A percentile compares a stretch with the other conserved stretches of the same genome.
These are phyloP conservation scores for Myotis davidii DNA, from an alignment of 2,113 vertebrate genomes.

Conservation along the genomic window DNA sequence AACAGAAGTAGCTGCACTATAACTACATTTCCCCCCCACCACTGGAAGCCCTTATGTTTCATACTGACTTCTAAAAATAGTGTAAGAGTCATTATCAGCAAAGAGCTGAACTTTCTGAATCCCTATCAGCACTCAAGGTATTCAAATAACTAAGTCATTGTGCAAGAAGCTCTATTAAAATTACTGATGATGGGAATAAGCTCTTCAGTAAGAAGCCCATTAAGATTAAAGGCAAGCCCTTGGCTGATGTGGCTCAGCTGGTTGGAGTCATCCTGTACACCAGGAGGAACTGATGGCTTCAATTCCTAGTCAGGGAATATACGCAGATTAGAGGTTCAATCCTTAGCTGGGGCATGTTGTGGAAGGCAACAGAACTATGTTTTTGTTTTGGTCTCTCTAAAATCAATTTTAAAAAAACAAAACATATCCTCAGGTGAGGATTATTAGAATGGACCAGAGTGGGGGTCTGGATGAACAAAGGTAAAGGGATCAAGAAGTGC, in stretches of 20 bases:
- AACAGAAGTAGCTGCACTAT: not conserved
- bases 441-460: not conserved
- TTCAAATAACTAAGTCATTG: not conserved
- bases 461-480: not conserved
- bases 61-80: not conserved
- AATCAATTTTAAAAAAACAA: no score
- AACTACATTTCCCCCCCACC: not conserved
- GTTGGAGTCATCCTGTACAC: no score
- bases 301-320: no score
- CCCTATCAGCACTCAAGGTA: not conserved
- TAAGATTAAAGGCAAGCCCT: not conserved
- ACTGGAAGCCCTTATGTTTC: not conserved
- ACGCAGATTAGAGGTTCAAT: no score
- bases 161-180: not conserved
- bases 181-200: not conserved
- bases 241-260: no score
- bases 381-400: no score
- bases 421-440: no score
- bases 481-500: not conserved
- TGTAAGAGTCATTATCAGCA: not conserved
- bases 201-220: not conserved
- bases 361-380: no score
- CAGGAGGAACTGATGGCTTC: no score
- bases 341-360: no score
- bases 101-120: conserved; percentile 37